A percentile compares a stretch with the other conserved stretches of the same genome.
These are phyloP conservation scores for Anagyrus pseudococci DNA, from an alignment of 2,888 invertebrate species.

Conservation along the genomic window DNA sequence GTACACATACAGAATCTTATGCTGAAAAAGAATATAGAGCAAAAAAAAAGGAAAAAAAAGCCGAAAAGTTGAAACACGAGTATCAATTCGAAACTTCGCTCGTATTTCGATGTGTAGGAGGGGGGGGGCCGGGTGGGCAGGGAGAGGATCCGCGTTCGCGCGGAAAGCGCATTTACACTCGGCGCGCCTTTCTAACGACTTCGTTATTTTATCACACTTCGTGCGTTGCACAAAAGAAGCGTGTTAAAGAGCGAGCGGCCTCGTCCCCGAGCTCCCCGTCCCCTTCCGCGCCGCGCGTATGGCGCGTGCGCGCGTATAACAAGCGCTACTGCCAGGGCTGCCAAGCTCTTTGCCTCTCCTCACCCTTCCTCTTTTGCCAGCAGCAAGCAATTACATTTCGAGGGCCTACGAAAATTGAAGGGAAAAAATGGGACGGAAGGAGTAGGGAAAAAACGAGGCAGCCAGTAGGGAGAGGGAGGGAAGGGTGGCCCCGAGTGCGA, in stretches of 20 bases:
- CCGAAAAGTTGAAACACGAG: neutral
- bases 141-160: neutral
- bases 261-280: too few relatives aligned
- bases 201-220: slow-evolving; percentile 31
- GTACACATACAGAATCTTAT: too few relatives aligned
- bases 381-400: slow-evolving; percentile 18
- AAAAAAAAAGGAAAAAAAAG: slow-evolving; percentile 12
- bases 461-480: neutral
- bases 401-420: neutral
- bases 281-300: too few relatives aligned
- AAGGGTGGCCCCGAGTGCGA: too few relatives aligned
- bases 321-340: neutral
- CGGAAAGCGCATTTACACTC: neutral
- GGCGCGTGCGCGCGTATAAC: neutral
- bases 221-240: slow-evolving; percentile 8
- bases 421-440: neutral
- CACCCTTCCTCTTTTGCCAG: too few relatives aligned
- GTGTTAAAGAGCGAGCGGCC: neutral
- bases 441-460: neutral
- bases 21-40: slow-evolving; percentile 21
- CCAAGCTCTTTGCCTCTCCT: too few relatives aligned
- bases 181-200: slow-evolving; percentile 22
- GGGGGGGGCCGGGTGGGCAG: too few relatives aligned
- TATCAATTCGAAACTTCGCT: slow-evolving; percentile 26
- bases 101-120: slow-evolving; percentile 27